Evolutionary conservation across 2,888 invertebrate genomes (phyloP).

Genomic region (Cheiracanthium punctorium): DNA sequence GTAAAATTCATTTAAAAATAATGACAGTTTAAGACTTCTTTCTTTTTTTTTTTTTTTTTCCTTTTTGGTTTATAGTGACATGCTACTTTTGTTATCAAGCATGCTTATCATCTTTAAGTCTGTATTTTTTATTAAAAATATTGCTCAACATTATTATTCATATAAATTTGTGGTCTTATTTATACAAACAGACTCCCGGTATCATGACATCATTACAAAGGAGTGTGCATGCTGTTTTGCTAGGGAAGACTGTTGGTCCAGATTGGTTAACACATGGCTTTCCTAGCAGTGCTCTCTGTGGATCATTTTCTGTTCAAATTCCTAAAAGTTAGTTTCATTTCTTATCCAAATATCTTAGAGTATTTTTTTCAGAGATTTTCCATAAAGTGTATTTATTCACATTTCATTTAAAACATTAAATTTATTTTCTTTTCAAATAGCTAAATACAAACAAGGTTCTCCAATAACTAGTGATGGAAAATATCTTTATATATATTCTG

Average conservation of each 20-base stretch:
- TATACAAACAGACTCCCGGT: conserved; percentile 82
- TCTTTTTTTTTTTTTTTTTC: no score
- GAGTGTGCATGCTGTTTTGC: conserved; percentile 90
- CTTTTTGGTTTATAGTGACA: no score
- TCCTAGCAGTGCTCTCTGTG: conserved; percentile 81
- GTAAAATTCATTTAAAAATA: no score
- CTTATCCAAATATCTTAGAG: background rate
- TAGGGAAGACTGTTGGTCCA: conserved; percentile 88
- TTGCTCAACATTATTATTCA: no score
- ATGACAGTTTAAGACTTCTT: no score
- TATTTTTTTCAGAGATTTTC: background rate
- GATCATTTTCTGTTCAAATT: conserved; percentile 71
- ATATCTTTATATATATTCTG: conserved; percentile 87
- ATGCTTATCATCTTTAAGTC: no score
- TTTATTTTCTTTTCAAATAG: conserved; percentile 26
- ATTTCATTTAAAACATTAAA: background rate
- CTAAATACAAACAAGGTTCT: conserved; percentile 66
- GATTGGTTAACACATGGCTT: conserved; percentile 93
- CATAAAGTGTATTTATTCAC: background rate
- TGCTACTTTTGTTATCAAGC: no score
- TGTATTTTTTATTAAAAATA: no score
- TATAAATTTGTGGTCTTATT: no score
- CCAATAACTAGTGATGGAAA: conserved; percentile 91
- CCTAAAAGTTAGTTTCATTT: conserved; percentile 56
- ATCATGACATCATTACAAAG: conserved; percentile 90